Base-by-base conservation (phyloP, 2,888 invertebrate species). In the Dynastes grantii region DNA sequence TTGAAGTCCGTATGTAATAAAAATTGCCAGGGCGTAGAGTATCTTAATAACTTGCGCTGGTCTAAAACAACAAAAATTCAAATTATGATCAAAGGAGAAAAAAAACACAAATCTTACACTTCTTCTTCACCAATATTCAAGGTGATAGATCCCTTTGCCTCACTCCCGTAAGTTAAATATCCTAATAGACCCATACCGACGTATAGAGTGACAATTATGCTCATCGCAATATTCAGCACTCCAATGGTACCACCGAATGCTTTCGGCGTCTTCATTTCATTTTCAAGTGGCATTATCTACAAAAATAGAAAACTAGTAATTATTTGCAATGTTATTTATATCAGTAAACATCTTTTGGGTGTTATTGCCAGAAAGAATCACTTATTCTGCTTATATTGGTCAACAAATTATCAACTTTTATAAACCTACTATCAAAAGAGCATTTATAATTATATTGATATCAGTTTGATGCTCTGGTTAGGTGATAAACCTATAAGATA, bases 171-270 rank as follows among this genome's bases (percentile, higher is more conserved):
- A 81, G 94, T 93, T 64, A 98, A 89, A 88, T 97, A 98, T 0
- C 98, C 98, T 86, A 97, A 95, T 79, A 98, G 93, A 0, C 98
- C 98, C 90, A 97, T 94, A 27, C 94, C 93, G 3, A 95, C 93
- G 87, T 98, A 98, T n/a, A 98, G 88, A 6, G 93, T 86, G 1
- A 96, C 93, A 79, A 98, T 97, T 76, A 93, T 90, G 2, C 93
- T 87, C 97, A 98, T 98, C 0, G 95, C 91, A 82, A 92, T 91
- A 87, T 97, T 98, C 13, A 98, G 89, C 0, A 98, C 96, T 2
- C 98, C 98, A 79, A 92, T 94, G 65, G 91, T 90, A 9, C 95
- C 95, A 1, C 94, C 94, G 88, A 98, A 98, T 64, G 92, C 91
- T 83, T 92, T 92, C 0, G 97, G 97, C 0, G 93, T 93, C 87